Evolutionary conservation across 2,797 vertebrate genomes (phyloP).

Genomic region (Varecia variegata): DNA sequence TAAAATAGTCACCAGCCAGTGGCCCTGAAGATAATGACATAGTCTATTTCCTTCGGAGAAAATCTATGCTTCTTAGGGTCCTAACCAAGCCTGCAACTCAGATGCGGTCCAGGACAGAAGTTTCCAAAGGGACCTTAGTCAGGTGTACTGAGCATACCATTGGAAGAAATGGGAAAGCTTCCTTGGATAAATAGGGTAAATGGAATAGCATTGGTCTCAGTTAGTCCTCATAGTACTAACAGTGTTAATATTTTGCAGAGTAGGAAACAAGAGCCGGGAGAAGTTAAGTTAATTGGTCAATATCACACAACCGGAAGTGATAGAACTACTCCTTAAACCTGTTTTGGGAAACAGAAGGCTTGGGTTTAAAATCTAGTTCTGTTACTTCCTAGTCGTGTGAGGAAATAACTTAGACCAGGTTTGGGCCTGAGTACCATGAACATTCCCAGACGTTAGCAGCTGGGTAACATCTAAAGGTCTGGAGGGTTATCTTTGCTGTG

Average conservation of each 20-base stretch:
- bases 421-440: neutral
- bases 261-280: neutral
- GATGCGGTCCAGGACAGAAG: neutral
- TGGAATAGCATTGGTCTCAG: neutral
- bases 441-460: neutral
- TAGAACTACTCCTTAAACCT: neutral
- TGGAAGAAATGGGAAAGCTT: neutral
- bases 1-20: neutral
- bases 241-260: neutral
- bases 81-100: neutral
- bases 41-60: neutral
- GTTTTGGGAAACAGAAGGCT: neutral
- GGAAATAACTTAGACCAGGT: neutral
- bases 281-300: neutral
- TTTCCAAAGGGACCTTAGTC: neutral
- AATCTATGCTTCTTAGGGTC: neutral
- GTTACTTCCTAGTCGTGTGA: no score
- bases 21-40: neutral
- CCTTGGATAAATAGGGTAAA: neutral
- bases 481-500: neutral
- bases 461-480: neutral
- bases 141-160: neutral
- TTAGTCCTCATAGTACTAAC: neutral
- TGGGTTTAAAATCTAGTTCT: neutral
- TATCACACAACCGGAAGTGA: neutral